Evolutionary conservation across 2,888 invertebrate species (phyloP).

Genomic region (Drosophila maculinotata): DNA sequence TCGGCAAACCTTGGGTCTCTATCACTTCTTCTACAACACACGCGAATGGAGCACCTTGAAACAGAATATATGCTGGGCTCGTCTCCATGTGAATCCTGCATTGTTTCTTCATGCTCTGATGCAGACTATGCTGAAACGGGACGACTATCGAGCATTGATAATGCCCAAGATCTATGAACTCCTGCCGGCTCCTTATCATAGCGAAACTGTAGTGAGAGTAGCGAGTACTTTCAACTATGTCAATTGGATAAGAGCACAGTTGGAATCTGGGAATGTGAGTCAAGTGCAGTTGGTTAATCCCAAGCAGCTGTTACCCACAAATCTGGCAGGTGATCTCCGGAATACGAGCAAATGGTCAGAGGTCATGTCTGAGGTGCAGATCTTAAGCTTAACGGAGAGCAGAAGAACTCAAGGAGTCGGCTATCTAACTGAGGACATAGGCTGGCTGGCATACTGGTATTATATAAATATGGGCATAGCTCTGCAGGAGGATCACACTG

Average conservation of each 20-base stretch:
- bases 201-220: conserved; percentile 88
- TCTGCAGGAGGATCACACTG: conserved; percentile 31
- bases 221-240: conserved; percentile 86
- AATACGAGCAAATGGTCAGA: conserved; percentile 47
- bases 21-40: conserved; percentile 87
- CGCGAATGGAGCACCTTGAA: conserved; percentile 88
- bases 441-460: conserved; percentile 86
- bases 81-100: conserved; percentile 89
- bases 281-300: conserved; percentile 15
- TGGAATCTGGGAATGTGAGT: background rate
- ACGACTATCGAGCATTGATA: conserved; percentile 88
- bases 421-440: conserved; percentile 89
- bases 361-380: conserved; percentile 57
- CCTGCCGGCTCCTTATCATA: conserved; percentile 90
- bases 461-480: conserved; percentile 83
- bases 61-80: conserved; percentile 87
- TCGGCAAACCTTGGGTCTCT: conserved; percentile 82
- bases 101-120: conserved; percentile 90
- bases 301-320: conserved; percentile 35
- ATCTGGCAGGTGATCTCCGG: conserved; percentile 37
- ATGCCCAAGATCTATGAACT: conserved; percentile 91
- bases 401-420: background rate
- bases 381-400: conserved; percentile 34
- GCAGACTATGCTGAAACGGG: conserved; percentile 88
- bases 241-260: conserved; percentile 43